Conservation (phyloP, 2,888 invertebrate species). For the Eustalomyia histrio region DNA sequence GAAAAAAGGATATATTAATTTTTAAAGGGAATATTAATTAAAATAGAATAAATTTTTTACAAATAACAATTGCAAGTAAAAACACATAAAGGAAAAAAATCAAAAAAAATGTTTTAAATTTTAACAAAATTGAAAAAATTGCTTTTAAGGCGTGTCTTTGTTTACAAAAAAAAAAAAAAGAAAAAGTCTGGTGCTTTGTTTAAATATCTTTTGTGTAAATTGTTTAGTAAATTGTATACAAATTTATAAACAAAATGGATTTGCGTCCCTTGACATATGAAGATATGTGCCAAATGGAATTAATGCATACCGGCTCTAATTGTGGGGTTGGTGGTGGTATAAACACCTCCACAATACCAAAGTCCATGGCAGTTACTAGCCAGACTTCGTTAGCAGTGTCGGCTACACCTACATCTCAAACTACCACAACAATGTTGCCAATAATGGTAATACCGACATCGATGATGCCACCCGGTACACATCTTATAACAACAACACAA, state of each 20-base stretch:
- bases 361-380: conserved; percentile 20
- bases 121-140: not conserved
- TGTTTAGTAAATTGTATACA: not conserved
- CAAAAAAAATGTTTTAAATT: not conserved
- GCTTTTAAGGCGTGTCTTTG: conserved; percentile 49
- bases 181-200: conserved; percentile 1
- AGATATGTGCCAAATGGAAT: conserved; percentile 78
- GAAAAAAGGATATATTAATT: not conserved
- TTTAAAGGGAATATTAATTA: not conserved
- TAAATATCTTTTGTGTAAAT: conserved; percentile 1
- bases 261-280: conserved; percentile 77
- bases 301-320: conserved; percentile 71
- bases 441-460: conserved; percentile 79
- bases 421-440: conserved; percentile 75
- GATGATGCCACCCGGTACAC: conserved; percentile 70
- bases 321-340: conserved; percentile 31
- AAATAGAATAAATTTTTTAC: conserved; percentile 2
- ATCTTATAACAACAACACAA: conserved; percentile 61
- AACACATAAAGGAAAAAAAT: not conserved
- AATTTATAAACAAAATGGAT: conserved; percentile 71
- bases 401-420: conserved; percentile 14
- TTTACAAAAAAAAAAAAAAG: no score
- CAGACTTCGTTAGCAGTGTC: conserved; percentile 51
- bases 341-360: conserved; percentile 47
- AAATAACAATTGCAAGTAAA: not conserved